phyloP scores from a whole-genome alignment of 2,797 vertebrate genomes.

The Anableps anableps region DNA sequence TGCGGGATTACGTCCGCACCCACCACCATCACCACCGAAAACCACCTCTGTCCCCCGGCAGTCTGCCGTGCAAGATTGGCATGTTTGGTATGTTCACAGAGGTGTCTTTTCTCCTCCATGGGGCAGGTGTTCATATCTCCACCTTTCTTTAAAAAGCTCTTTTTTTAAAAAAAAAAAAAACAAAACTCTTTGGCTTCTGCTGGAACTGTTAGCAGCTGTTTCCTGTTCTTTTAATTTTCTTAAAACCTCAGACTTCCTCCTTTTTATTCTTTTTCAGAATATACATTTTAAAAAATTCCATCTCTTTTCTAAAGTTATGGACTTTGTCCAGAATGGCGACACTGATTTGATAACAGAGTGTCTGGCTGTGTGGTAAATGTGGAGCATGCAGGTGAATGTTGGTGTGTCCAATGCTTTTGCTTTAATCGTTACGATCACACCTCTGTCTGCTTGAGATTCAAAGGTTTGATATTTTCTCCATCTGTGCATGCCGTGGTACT shows the following conservation, averaged over 20 bases:
- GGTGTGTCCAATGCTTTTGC: slow-evolving; percentile 6
- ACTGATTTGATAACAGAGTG: slow-evolving; percentile 39
- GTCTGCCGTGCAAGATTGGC: slow-evolving; percentile 91
- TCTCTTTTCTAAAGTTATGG: slow-evolving; percentile 24
- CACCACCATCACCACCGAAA: slow-evolving; percentile 90
- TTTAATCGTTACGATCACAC: slow-evolving; percentile 26
- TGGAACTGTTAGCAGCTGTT: background rate
- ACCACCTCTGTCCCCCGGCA: slow-evolving; percentile 88
- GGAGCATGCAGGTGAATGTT: slow-evolving; percentile 33
- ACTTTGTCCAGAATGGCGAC: slow-evolving; percentile 12
- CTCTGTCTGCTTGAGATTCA: slow-evolving; percentile 15
- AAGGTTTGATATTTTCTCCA: slow-evolving; percentile 17
- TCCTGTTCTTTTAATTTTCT: slow-evolving; percentile 1
- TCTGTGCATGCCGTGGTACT: slow-evolving; percentile 55
- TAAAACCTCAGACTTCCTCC: background rate
- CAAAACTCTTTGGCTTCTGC: background rate
- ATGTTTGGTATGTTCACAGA: slow-evolving; percentile 90
- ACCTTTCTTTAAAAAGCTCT: background rate
- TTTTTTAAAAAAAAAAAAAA: no score
- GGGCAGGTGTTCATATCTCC: slow-evolving; percentile 12
- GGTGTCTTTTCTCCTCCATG: slow-evolving; percentile 20
- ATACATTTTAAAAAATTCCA: slow-evolving; percentile 35
- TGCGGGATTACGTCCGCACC: slow-evolving; percentile 94
- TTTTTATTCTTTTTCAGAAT: slow-evolving; percentile 15
- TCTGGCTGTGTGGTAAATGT: slow-evolving; percentile 30